Conservation (phyloP, 1,140 invertebrate genomes). For the Leptopilina clavipes region DNA sequence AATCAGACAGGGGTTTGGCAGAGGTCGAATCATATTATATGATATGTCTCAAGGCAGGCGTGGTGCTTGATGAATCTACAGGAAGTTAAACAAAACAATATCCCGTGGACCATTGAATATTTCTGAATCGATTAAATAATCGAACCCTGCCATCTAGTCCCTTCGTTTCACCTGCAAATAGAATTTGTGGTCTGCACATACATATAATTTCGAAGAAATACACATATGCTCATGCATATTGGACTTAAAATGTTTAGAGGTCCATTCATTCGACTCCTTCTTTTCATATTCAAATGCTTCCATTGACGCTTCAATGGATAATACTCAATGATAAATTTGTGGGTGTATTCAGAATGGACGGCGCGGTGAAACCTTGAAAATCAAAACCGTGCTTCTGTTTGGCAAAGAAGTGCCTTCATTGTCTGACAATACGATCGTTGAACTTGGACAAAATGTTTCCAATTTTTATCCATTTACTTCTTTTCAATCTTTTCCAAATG, state of each 20-base stretch:
- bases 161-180: slow-evolving; percentile 38
- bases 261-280: slow-evolving; percentile 69
- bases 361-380: slow-evolving; percentile 68
- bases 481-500: too few species aligned
- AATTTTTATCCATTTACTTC: too few species aligned
- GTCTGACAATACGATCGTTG: slow-evolving; percentile 45
- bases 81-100: slow-evolving; percentile 73
- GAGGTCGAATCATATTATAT: slow-evolving; percentile 31
- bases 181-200: slow-evolving; percentile 8
- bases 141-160: slow-evolving; percentile 70
- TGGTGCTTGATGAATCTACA: slow-evolving; percentile 60
- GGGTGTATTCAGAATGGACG: slow-evolving; percentile 72
- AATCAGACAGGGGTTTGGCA: slow-evolving; percentile 25
- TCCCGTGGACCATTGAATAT: slow-evolving; percentile 66
- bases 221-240: slow-evolving; percentile 37
- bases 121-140: slow-evolving; percentile 75
- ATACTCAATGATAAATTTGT: slow-evolving; percentile 76
- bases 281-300: slow-evolving; percentile 75
- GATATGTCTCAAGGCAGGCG: slow-evolving; percentile 5
- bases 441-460: too few species aligned
- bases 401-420: slow-evolving; percentile 42
- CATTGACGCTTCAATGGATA: slow-evolving; percentile 76
- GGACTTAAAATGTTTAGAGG: slow-evolving; percentile 48
- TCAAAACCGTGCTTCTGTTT: slow-evolving; percentile 55
- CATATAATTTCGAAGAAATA: slow-evolving; percentile 36